Evolutionary conservation across 1,140 invertebrate genomes (phyloP).

Genomic region (Zaprionus lachaisei): DNA sequence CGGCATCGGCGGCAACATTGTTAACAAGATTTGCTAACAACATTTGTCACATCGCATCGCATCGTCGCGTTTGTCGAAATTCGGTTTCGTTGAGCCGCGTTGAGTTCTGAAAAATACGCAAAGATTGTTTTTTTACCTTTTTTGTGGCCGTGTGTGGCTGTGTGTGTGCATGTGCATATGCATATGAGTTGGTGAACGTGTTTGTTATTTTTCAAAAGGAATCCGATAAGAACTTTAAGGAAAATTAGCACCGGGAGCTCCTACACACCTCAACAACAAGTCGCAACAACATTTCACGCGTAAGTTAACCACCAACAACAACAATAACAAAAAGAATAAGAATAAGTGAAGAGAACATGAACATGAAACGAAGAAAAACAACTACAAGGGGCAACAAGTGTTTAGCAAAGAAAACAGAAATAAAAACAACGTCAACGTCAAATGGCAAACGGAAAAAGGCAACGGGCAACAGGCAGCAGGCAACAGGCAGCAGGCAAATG

Average conservation of each 20-base stretch:
- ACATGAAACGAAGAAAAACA: neutral
- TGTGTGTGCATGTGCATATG: neutral
- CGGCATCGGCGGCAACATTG: neutral
- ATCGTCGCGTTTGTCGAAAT: neutral
- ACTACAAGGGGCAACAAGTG: constrained; percentile 13
- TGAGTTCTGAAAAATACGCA: neutral
- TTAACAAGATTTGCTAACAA: constrained; percentile 10
- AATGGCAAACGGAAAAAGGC: constrained; percentile 2
- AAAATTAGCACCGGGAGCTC: constrained; percentile 9
- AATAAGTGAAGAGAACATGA: neutral
- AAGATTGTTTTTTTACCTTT: constrained; percentile 1
- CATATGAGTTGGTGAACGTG: constrained; percentile 5
- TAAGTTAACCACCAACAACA: constrained; percentile 17
- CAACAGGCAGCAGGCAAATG: neutral
- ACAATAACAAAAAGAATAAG: constrained; percentile 4
- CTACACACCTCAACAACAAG: neutral
- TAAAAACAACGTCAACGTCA: constrained; percentile 11
- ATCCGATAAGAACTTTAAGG: neutral
- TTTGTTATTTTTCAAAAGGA: constrained; percentile 1
- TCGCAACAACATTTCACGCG: neutral
- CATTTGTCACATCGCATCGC: neutral
- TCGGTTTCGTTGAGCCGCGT: neutral
- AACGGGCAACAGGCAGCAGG: neutral
- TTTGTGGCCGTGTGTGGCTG: neutral
- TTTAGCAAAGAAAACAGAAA: neutral